phyloP scores from a whole-genome alignment of 2,797 vertebrate genomes.

The Sebastes minor region DNA sequence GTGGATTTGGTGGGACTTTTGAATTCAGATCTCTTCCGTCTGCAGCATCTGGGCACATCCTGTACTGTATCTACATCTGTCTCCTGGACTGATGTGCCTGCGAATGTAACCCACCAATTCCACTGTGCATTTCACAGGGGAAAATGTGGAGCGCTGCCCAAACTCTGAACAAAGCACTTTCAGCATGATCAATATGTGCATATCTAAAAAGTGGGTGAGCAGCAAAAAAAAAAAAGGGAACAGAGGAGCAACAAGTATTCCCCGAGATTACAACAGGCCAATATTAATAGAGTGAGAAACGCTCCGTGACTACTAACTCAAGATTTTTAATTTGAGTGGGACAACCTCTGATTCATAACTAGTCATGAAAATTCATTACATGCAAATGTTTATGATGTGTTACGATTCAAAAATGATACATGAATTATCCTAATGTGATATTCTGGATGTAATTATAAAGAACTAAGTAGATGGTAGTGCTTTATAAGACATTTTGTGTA shows the following conservation, averaged over 20 bases:
- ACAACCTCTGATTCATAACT: constrained; percentile 40
- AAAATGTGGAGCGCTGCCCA: constrained; percentile 52
- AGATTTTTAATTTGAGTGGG: constrained; percentile 40
- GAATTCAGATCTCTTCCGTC: constrained; percentile 49
- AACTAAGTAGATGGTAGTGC: background rate
- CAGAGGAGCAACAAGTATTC: constrained; percentile 42
- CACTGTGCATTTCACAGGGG: constrained; percentile 38
- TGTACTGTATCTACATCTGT: constrained; percentile 33
- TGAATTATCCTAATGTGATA: constrained; percentile 23
- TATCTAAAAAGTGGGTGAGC: constrained; percentile 56
- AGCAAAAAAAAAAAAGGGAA: constrained; percentile 38
- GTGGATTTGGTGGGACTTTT: constrained; percentile 70
- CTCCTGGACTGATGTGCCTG: constrained; percentile 36
- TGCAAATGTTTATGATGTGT: constrained; percentile 23
- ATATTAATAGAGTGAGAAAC: constrained; percentile 53
- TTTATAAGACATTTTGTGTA: background rate
- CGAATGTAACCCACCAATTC: constrained; percentile 46
- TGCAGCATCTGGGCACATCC: constrained; percentile 34
- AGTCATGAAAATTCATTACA: constrained; percentile 43
- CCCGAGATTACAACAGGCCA: constrained; percentile 52
- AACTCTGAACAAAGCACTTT: constrained; percentile 57
- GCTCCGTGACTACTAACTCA: constrained; percentile 28
- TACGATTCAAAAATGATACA: constrained; percentile 14
- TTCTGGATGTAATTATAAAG: constrained; percentile 33
- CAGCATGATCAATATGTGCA: constrained; percentile 70